These are phyloP conservation scores for Takifugu bimaculatus DNA, from an alignment of 2,113 vertebrate genomes.

Conservation along the genomic window DNA sequence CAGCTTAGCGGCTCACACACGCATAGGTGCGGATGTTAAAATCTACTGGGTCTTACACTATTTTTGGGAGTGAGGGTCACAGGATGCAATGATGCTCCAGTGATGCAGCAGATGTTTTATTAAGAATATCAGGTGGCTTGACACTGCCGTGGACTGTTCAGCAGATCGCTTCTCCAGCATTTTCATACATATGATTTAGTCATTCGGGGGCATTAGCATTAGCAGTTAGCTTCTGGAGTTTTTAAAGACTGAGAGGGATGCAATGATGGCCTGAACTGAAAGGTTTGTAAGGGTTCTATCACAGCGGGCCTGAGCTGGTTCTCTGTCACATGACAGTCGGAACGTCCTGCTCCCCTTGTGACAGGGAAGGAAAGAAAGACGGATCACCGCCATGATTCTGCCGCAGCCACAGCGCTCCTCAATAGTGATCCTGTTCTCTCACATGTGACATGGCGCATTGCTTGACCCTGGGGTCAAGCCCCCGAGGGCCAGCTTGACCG, in stretches of 20 bases:
- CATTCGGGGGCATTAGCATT: too few species aligned
- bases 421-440: constrained; percentile 39
- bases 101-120: too few species aligned
- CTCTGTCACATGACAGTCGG: constrained; percentile 1
- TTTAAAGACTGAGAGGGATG: too few species aligned
- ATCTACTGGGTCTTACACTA: not conserved
- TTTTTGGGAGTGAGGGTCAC: too few species aligned
- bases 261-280: too few species aligned
- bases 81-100: too few species aligned
- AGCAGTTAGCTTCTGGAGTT: too few species aligned
- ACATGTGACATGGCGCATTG: constrained; percentile 49
- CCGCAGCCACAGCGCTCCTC: constrained; percentile 1
- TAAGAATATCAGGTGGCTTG: too few species aligned
- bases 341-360: constrained; percentile 4
- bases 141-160: too few species aligned
- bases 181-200: too few species aligned
- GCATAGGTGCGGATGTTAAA: constrained; percentile 8
- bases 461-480: constrained; percentile 42
- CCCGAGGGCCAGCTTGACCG: constrained; percentile 1
- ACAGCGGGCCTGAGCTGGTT: constrained; percentile 19
- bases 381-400: not conserved
- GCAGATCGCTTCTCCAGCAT: too few species aligned
- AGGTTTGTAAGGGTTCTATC: not conserved
- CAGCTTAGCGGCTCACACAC: constrained; percentile 33
- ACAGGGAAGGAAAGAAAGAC: constrained; percentile 8